Evolutionary conservation across 64 coral and sea anemone species (phyloP), one percentile per base, ranked within the genome.

Genomic region (Porites lutea): DNA sequence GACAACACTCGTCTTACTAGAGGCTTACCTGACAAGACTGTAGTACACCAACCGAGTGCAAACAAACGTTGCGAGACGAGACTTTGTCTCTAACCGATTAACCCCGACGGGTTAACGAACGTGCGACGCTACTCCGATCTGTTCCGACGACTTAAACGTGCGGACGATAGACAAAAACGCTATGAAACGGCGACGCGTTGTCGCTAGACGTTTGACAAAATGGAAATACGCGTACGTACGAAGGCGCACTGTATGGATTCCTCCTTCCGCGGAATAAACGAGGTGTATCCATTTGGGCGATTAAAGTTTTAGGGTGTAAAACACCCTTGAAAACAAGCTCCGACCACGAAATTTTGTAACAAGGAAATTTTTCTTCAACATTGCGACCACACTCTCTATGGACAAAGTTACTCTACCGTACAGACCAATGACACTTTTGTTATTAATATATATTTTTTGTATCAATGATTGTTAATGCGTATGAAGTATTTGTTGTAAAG

Each of bases 21-120:
- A 63, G 45, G 61, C 9, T 64, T 48, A 52, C 63, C 62, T 68
- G 81, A 84, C 61, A 13, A n/a, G 60, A 84, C 81, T 68, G 79
- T 84, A 68, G 62, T 84, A 84, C 81, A 84, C 81, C 21, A 52
- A 84, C n/a, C 63, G 81, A 69, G 81, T 84, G 69, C 81, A 68
- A 67, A 84, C 81, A 84, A 84, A 84, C 81, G 19, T 68, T 84
- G 69, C 81, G 81, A 67, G 81, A 68, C 45, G 14, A 49, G 14
- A 49, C 52, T 48, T 21, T 47, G 63, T 84, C 81, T 84, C 81
- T 53, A 64, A 61, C 79, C 81, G 81, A 53, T 84, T 46, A 68
- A n/a, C 67, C 61, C 4, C 46, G 47, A 84, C 63, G 81, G 81
- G 62, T 68, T 51, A 66, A 65, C 63, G 44, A 84, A 84, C 63